Percentiles rank a stretch among this genome's conserved stretches.
phyloP scores from a whole-genome alignment of 92 coral and sea anemone genomes.

The Pocillopora grandis region DNA sequence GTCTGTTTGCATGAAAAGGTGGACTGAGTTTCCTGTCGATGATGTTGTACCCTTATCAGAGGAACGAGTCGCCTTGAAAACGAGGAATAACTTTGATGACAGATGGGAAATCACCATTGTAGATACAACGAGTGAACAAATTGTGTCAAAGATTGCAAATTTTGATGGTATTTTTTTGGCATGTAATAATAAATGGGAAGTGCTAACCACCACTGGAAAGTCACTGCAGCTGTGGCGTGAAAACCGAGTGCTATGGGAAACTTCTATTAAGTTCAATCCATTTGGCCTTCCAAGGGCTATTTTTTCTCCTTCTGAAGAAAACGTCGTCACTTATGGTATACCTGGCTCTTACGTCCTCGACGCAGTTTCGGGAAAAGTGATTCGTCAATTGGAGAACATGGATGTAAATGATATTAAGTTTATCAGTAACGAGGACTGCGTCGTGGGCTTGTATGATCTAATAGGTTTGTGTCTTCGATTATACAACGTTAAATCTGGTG shows the following conservation, averaged over 20 bases:
- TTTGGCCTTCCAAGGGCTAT: neutral
- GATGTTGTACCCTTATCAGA: conserved; percentile 16
- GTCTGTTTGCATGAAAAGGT: neutral
- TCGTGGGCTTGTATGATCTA: neutral
- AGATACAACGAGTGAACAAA: conserved; percentile 15
- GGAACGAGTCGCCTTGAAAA: neutral
- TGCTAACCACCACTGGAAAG: neutral
- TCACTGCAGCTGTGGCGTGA: neutral
- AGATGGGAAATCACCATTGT: neutral
- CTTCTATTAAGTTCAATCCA: no score
- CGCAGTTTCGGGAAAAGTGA: neutral
- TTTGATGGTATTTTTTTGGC: neutral
- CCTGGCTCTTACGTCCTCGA: neutral
- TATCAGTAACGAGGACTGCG: conserved; percentile 16
- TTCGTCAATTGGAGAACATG: neutral
- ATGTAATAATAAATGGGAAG: conserved; percentile 10
- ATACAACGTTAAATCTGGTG: conserved; percentile 13
- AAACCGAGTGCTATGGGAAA: neutral
- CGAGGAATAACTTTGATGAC: no score
- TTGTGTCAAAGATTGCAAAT: neutral
- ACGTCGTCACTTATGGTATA: neutral
- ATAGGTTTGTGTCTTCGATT: neutral
- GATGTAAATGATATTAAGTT: neutral
- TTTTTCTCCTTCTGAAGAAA: neutral
- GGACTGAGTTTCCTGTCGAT: neutral